These are phyloP conservation scores for Drosophila pseudoobscura DNA, from an alignment of 1,140 invertebrate genomes.

Conservation along the genomic window DNA sequence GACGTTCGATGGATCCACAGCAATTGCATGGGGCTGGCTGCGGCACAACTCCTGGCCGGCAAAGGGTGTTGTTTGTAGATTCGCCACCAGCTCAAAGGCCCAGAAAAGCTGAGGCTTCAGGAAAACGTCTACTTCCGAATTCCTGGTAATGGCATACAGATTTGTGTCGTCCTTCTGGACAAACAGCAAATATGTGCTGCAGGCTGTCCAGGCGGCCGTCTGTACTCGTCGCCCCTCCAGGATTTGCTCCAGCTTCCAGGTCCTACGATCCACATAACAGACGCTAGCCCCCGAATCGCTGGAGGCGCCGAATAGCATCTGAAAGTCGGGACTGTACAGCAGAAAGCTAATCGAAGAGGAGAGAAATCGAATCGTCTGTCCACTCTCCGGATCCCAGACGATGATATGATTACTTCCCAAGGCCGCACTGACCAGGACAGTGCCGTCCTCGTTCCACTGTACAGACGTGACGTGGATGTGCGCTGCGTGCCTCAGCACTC, in stretches of 20 bases:
- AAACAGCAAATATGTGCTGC: constrained; percentile 20
- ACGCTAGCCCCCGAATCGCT: background rate
- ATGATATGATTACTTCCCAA: constrained; percentile 21
- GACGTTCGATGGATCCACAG: constrained; percentile 28
- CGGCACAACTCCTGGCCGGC: background rate
- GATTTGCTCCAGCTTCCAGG: background rate
- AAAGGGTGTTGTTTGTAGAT: constrained; percentile 1
- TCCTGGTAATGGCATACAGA: background rate
- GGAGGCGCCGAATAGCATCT: constrained; percentile 6
- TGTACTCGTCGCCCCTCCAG: constrained; percentile 9
- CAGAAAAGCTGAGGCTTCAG: background rate
- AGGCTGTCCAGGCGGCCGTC: constrained; percentile 34
- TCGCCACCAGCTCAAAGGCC: constrained; percentile 1
- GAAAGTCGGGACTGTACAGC: constrained; percentile 11
- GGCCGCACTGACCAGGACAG: constrained; percentile 18
- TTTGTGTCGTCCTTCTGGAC: background rate
- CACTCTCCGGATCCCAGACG: constrained; percentile 28
- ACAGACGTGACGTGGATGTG: constrained; percentile 32
- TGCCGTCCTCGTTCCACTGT: constrained; percentile 36
- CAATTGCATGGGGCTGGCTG: constrained; percentile 10
- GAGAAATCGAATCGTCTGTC: background rate
- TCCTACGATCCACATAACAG: background rate
- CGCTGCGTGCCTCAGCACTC: background rate
- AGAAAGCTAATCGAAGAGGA: constrained; percentile 1
- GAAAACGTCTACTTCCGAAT: background rate